Evolutionary conservation across 2,888 invertebrate species (phyloP).

Genomic region (Pyrochroa serraticornis): DNA sequence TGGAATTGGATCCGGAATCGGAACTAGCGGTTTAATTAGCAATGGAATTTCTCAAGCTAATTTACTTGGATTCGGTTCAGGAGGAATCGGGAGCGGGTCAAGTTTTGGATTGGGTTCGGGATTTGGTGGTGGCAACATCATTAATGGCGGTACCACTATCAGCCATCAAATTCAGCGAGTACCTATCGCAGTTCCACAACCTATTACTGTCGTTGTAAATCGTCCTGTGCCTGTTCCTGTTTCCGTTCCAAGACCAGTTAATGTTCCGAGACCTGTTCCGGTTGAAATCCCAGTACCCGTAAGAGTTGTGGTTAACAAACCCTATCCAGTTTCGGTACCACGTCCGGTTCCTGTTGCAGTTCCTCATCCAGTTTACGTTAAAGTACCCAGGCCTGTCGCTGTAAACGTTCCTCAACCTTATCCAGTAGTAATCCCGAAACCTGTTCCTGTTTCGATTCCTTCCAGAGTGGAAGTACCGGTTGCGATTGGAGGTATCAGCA

Average conservation of each 20-base stretch:
- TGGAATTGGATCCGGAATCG: conserved; percentile 4
- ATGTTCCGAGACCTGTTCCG: conserved; percentile 47
- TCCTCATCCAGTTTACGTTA: conserved; percentile 46
- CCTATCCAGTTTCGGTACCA: conserved; percentile 47
- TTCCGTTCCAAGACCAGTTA: conserved; percentile 46
- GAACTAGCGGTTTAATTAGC: background rate
- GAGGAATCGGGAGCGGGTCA: background rate
- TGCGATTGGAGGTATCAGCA: conserved; percentile 40
- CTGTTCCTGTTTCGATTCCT: conserved; percentile 47
- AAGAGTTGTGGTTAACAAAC: conserved; percentile 44
- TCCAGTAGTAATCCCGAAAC: conserved; percentile 47
- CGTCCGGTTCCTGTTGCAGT: conserved; percentile 47
- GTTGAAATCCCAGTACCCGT: conserved; percentile 51
- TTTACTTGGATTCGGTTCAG: background rate
- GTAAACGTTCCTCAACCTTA: conserved; percentile 48
- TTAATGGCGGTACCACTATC: conserved; percentile 44
- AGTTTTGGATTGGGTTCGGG: conserved; percentile 1
- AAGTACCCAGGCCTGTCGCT: conserved; percentile 47
- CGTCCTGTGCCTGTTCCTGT: conserved; percentile 47
- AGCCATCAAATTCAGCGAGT: conserved; percentile 45
- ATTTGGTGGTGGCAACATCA: conserved; percentile 17
- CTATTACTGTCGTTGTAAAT: conserved; percentile 42
- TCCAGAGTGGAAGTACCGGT: conserved; percentile 47
- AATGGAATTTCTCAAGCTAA: no score
- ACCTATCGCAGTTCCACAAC: conserved; percentile 46